phyloP scores from a whole-genome alignment of 2,888 invertebrate species.

The Diloba caeruleocephala region DNA sequence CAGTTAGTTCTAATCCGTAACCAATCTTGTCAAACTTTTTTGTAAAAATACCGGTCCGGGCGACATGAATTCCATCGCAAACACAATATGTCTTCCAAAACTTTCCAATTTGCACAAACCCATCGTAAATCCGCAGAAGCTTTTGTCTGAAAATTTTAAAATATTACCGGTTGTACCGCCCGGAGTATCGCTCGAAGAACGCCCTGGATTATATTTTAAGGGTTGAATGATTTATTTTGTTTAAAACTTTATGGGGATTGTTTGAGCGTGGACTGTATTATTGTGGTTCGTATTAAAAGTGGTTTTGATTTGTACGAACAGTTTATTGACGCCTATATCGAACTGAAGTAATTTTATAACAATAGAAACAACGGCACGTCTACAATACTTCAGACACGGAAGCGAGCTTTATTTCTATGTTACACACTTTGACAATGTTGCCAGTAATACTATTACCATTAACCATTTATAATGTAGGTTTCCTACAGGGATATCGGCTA shows the following conservation, averaged over 20 bases:
- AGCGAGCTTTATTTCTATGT: too few species aligned
- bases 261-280: too few species aligned
- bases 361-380: too few species aligned
- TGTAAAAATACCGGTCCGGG: conserved; percentile 43
- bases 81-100: conserved; percentile 75
- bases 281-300: too few species aligned
- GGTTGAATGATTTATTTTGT: conserved; percentile 72
- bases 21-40: not conserved
- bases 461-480: too few species aligned
- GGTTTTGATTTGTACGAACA: too few species aligned
- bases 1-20: not conserved
- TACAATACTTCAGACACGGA: too few species aligned
- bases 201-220: conserved; percentile 65
- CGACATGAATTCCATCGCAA: conserved; percentile 64
- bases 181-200: conserved; percentile 59
- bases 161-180: conserved; percentile 67
- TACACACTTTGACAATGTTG: too few species aligned
- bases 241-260: conserved; percentile 51
- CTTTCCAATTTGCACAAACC: conserved; percentile 82
- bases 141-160: conserved; percentile 79
- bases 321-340: too few species aligned
- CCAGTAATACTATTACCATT: too few species aligned
- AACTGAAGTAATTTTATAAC: too few species aligned
- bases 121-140: conserved; percentile 75
- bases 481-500: conserved; percentile 3